A percentile compares a stretch with the other conserved stretches of the same genome.
phyloP scores from a whole-genome alignment of 2,797 vertebrate species.

The Amazonetta brasiliensis region DNA sequence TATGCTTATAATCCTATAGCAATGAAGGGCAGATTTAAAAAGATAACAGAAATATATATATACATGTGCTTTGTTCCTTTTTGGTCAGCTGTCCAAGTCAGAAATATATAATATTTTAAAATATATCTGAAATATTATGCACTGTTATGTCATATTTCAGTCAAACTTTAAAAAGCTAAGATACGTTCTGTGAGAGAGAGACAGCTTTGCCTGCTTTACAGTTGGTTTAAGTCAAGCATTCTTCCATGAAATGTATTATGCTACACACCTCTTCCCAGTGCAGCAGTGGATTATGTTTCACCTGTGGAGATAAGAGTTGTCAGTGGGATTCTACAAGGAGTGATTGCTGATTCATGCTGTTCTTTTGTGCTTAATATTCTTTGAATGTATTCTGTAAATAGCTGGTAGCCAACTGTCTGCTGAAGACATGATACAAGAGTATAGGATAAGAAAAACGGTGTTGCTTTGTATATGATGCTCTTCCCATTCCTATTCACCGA shows the following conservation, averaged over 20 bases:
- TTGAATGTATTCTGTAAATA: not conserved
- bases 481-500: not conserved
- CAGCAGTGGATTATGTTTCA: not conserved
- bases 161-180: not conserved
- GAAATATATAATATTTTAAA: not conserved
- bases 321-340: not conserved
- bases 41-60: not conserved
- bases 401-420: fast-evolving
- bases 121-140: not conserved
- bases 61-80: not conserved
- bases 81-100: not conserved
- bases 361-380: not conserved
- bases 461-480: not conserved
- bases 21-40: not conserved
- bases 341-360: fast-evolving
- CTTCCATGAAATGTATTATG: not conserved
- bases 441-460: not conserved
- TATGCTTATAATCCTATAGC: not conserved
- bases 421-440: not conserved
- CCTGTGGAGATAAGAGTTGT: not conserved
- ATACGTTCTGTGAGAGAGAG: not conserved
- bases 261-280: not conserved
- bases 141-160: not conserved
- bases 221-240: not conserved
- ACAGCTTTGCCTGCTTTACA: not conserved